phyloP scores from a whole-genome alignment of 2,113 vertebrate genomes.

The Scytalopus superciliaris region DNA sequence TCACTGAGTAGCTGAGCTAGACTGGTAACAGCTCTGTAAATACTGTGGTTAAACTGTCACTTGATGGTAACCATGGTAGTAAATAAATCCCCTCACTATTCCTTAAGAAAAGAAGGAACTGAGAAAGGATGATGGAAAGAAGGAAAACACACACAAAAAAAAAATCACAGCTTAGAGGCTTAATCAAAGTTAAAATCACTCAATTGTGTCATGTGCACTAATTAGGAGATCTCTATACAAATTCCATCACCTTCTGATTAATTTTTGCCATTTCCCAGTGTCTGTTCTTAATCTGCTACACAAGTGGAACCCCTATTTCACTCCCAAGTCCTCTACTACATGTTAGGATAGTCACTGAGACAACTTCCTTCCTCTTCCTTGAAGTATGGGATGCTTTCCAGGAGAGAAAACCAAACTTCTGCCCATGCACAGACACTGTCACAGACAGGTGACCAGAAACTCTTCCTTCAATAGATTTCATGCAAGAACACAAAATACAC shows the following conservation, averaged over 20 bases:
- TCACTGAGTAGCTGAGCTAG: not conserved
- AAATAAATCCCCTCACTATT: not conserved
- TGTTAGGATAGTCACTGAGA: not conserved
- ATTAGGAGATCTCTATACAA: not conserved
- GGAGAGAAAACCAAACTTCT: not conserved
- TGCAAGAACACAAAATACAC: not conserved
- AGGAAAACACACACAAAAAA: not conserved
- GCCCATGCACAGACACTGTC: not conserved
- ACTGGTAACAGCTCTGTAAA: not conserved
- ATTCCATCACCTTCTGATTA: not conserved
- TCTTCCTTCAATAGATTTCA: not conserved
- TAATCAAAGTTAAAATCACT: not conserved
- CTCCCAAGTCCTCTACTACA: not conserved
- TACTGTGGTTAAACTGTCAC: not conserved
- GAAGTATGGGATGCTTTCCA: not conserved
- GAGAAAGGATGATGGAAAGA: not conserved
- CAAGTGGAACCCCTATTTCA: not conserved
- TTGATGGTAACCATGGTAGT: not conserved
- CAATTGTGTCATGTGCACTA: accelerated
- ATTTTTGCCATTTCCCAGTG: not conserved
- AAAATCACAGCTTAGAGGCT: not conserved
- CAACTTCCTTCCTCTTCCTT: not conserved
- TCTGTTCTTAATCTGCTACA: not conserved
- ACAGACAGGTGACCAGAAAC: not conserved
- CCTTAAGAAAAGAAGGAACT: not conserved